These are phyloP conservation scores for Odontophorus gujanensis DNA, from an alignment of 2,113 vertebrate genomes.

Conservation along the genomic window DNA sequence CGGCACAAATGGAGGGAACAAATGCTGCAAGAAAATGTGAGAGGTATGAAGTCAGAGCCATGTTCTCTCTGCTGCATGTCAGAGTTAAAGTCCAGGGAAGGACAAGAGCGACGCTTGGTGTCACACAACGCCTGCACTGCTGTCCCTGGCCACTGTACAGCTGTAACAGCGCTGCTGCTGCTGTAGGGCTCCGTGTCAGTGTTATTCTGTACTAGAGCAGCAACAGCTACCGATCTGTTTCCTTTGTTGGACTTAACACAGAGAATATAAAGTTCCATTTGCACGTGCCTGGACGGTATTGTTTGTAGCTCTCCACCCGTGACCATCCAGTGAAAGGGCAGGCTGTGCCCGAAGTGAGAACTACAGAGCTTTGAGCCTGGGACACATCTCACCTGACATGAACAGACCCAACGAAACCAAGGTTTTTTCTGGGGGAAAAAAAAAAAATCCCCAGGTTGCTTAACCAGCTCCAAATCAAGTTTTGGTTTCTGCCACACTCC, in stretches of 20 bases:
- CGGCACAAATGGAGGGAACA: neutral
- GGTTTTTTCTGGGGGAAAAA: neutral
- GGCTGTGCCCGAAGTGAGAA: neutral
- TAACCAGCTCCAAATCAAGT: neutral
- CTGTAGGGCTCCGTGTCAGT: neutral
- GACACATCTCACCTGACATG: constrained; percentile 11
- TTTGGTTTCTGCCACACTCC: neutral
- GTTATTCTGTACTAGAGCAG: neutral
- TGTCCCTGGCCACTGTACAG: constrained; percentile 7
- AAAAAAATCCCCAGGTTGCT: neutral
- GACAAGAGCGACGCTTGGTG: constrained; percentile 8
- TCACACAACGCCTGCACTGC: neutral
- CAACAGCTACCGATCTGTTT: neutral
- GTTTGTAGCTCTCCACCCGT: constrained; percentile 51
- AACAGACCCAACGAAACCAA: neutral
- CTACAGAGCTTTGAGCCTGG: neutral
- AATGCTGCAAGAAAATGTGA: neutral
- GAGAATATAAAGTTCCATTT: neutral
- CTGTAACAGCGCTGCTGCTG: neutral
- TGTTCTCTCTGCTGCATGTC: neutral
- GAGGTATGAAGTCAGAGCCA: neutral
- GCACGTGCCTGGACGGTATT: neutral
- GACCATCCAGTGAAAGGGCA: constrained; percentile 10
- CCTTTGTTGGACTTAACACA: neutral
- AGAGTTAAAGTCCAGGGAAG: constrained; percentile 33